Evolutionary conservation across 2,113 vertebrate genomes (phyloP).

Genomic region (Bettongia penicillata): DNA sequence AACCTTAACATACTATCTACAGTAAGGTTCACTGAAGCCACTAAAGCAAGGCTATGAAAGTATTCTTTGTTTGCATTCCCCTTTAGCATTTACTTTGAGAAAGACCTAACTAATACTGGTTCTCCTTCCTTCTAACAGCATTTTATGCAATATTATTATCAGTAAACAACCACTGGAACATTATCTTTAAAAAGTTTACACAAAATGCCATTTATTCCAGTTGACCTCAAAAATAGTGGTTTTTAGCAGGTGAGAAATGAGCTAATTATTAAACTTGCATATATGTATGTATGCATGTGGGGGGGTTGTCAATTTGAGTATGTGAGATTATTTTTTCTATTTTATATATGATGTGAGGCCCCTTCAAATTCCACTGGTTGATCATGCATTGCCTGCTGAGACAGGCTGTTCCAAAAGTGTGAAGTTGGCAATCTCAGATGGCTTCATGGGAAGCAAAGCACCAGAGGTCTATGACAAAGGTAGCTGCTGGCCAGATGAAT

Average conservation of each 20-base stretch:
- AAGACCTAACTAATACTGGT: conserved; percentile 60
- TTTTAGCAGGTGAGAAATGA: not conserved
- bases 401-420: conserved; percentile 52
- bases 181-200: conserved; percentile 51
- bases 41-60: conserved; percentile 51
- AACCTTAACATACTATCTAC: conserved; percentile 53
- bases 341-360: conserved; percentile 59
- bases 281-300: not conserved
- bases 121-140: conserved; percentile 50
- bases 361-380: conserved; percentile 54
- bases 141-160: conserved; percentile 48
- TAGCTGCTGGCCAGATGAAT: conserved; percentile 80
- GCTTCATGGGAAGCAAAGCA: conserved; percentile 75
- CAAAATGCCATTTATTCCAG: conserved; percentile 44
- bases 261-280: not conserved
- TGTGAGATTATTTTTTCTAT: not conserved
- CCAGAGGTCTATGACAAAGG: conserved; percentile 75
- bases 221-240: conserved; percentile 25
- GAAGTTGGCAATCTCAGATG: conserved; percentile 66
- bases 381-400: conserved; percentile 43
- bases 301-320: not conserved
- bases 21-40: conserved; percentile 34
- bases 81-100: conserved; percentile 70
- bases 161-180: conserved; percentile 58
- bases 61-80: conserved; percentile 59